phyloP scores from a whole-genome alignment of 1,140 invertebrate genomes.

The Odontomachus brunneus region DNA sequence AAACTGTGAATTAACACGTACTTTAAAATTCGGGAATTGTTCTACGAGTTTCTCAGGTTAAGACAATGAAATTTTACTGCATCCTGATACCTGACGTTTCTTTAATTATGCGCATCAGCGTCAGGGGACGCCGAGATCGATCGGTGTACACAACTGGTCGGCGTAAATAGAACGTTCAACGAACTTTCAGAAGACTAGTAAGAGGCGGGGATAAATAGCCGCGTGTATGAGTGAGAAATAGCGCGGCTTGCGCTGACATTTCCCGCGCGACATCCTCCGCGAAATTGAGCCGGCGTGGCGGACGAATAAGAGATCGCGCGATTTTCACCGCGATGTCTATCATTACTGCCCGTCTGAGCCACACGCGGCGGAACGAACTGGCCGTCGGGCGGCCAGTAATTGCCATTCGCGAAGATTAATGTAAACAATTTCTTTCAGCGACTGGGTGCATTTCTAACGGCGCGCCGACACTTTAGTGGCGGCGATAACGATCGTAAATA shows the following conservation, averaged over 20 bases:
- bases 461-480: not conserved
- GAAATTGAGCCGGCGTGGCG: slow-evolving; percentile 9
- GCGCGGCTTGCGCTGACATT: not conserved
- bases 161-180: not conserved
- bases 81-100: slow-evolving; percentile 13
- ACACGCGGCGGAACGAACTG: not conserved
- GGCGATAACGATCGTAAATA: slow-evolving; percentile 33
- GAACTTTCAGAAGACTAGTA: slow-evolving; percentile 27
- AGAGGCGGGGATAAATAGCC: slow-evolving; percentile 27
- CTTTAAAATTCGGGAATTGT: no score
- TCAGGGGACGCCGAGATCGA: slow-evolving; percentile 19
- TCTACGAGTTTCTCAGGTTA: no score
- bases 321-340: slow-evolving; percentile 41
- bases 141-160: slow-evolving; percentile 15
- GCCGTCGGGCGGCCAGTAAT: not conserved
- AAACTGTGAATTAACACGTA: no score
- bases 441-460: not conserved
- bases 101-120: slow-evolving; percentile 32
- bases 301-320: slow-evolving; percentile 28
- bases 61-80: not conserved
- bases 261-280: not conserved
- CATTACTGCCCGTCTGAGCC: not conserved
- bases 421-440: slow-evolving; percentile 38
- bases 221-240: slow-evolving; percentile 24
- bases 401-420: slow-evolving; percentile 23